Evolutionary conservation across 1,140 invertebrate species (phyloP).

Genomic region (Trinorchestia longiramus): DNA sequence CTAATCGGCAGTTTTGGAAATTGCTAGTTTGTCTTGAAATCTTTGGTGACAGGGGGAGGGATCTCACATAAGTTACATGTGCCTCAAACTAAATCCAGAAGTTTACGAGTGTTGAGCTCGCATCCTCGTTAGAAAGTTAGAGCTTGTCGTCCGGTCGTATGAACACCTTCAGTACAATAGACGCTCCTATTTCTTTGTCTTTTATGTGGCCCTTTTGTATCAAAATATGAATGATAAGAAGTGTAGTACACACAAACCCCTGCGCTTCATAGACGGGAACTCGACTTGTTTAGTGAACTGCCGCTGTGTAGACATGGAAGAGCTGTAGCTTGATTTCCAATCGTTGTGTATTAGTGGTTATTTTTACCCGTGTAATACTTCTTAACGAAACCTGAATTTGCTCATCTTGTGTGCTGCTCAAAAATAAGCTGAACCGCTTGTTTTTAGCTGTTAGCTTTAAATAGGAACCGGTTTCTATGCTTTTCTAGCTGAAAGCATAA

Average conservation of each 20-base stretch:
- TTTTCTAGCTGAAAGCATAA: neutral
- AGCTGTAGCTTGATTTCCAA: neutral
- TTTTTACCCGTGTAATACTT: neutral
- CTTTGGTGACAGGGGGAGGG: too few relatives aligned
- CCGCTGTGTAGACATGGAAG: neutral
- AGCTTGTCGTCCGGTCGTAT: neutral
- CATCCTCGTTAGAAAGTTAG: neutral
- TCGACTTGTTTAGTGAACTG: neutral
- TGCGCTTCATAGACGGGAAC: neutral
- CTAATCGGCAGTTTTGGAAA: neutral
- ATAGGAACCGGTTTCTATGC: too few relatives aligned
- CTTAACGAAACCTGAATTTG: neutral
- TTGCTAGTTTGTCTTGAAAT: neutral
- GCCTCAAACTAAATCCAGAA: neutral
- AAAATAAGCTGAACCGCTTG: neutral
- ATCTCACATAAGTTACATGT: neutral
- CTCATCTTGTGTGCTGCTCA: neutral
- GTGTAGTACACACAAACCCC: neutral
- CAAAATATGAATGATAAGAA: too few relatives aligned
- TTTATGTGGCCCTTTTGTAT: too few relatives aligned
- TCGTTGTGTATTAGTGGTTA: neutral
- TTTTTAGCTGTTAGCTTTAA: neutral
- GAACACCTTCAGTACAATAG: neutral
- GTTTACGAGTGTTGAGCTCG: neutral
- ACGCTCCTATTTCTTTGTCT: too few relatives aligned